Evolutionary conservation across 2,113 vertebrate species (phyloP).

Genomic region (Protobothrops flavoviridis): DNA sequence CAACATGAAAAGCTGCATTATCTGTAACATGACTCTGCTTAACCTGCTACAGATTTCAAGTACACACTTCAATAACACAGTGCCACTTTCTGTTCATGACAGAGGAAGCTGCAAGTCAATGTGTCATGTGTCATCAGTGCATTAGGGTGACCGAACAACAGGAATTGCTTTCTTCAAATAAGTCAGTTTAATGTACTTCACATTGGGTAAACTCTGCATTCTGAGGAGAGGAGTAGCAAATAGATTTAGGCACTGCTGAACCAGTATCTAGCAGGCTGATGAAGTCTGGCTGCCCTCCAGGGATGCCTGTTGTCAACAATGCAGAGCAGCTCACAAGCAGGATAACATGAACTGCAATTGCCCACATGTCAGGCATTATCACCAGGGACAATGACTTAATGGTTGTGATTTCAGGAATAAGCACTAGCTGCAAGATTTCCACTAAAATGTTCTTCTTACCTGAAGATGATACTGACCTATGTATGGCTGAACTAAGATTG

Average conservation of each 20-base stretch:
- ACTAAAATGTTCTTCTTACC: background rate
- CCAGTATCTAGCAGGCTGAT: constrained; percentile 35
- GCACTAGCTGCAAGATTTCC: background rate
- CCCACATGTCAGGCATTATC: constrained; percentile 32
- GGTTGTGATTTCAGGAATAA: constrained; percentile 35
- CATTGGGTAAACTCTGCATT: constrained; percentile 36
- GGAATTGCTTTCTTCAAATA: constrained; percentile 33
- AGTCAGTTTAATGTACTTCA: constrained; percentile 28
- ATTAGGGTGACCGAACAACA: background rate
- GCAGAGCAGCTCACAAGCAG: constrained; percentile 35
- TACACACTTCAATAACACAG: background rate
- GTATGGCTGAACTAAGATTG: background rate
- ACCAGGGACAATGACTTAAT: constrained; percentile 49
- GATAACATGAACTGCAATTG: constrained; percentile 45
- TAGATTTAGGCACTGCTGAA: constrained; percentile 42
- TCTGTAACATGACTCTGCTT: background rate
- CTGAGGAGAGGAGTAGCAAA: constrained; percentile 26
- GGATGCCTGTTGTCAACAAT: constrained; percentile 27
- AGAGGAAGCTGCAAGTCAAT: background rate
- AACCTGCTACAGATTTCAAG: background rate
- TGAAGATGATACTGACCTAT: background rate
- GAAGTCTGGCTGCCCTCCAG: constrained; percentile 44
- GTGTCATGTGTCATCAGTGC: constrained; percentile 6
- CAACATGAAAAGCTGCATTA: background rate
- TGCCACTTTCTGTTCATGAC: background rate